phyloP scores from a whole-genome alignment of 2,113 vertebrate species.

The Rynchops niger region DNA sequence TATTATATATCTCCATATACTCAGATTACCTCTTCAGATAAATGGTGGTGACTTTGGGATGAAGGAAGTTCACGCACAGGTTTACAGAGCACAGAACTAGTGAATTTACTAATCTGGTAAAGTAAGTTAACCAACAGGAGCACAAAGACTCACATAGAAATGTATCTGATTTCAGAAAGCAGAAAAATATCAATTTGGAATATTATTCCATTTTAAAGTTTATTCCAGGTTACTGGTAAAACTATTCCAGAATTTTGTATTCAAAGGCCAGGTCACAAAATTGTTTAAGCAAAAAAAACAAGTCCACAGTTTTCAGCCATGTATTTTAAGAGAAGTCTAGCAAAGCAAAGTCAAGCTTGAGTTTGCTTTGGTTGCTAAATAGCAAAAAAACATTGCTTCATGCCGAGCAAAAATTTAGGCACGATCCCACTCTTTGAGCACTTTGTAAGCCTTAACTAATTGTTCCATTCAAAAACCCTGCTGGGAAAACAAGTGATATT shows the following conservation, averaged over 20 bases:
- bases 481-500: slow-evolving; percentile 40
- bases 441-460: slow-evolving; percentile 3
- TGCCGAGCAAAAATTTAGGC: not conserved
- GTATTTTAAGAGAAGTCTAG: not conserved
- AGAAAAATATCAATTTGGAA: not conserved
- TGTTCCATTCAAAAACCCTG: not conserved
- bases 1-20: not conserved
- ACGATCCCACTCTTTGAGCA: not conserved
- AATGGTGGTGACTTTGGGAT: not conserved
- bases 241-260: not conserved
- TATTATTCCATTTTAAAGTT: not conserved
- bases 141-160: not conserved
- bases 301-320: not conserved
- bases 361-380: not conserved
- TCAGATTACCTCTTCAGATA: not conserved
- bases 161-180: not conserved
- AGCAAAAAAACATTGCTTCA: not conserved
- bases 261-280: not conserved
- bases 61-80: not conserved
- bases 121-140: not conserved
- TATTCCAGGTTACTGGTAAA: not conserved
- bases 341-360: not conserved
- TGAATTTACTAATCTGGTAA: not conserved
- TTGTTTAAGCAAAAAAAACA: not conserved
- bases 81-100: not conserved